A percentile compares a stretch with the other conserved stretches of the same genome.
Conservation (phyloP, 2,888 invertebrate species). For the Trissonchulus latispiculum region DNA sequence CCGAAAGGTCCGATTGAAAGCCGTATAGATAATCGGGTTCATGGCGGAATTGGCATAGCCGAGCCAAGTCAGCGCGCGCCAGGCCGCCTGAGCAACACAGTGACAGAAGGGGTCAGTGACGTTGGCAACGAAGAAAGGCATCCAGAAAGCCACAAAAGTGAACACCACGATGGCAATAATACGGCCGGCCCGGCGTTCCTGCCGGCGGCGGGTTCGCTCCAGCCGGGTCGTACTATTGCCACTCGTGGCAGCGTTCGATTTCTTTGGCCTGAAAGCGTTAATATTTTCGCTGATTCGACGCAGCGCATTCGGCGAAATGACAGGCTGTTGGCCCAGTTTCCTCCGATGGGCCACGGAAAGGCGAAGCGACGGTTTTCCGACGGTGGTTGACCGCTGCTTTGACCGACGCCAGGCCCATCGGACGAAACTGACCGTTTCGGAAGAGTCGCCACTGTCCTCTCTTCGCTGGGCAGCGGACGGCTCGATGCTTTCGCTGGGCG, state of each 20-base stretch:
- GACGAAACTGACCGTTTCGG: background rate
- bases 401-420: too few species aligned
- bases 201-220: slow-evolving; percentile 7
- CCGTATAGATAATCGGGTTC: slow-evolving; percentile 23
- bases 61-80: slow-evolving; percentile 7
- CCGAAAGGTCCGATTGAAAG: slow-evolving; percentile 20
- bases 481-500: background rate
- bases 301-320: background rate
- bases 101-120: background rate
- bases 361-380: too few species aligned
- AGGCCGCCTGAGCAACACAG: background rate
- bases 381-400: too few species aligned
- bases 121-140: slow-evolving; percentile 21
- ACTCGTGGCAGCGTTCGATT: background rate
- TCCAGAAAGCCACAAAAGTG: slow-evolving; percentile 20
- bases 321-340: background rate
- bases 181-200: slow-evolving; percentile 20
- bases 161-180: slow-evolving; percentile 20
- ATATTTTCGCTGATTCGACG: background rate
- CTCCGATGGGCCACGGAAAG: too few species aligned
- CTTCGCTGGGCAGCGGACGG: background rate
- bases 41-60: slow-evolving; percentile 22
- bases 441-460: too few species aligned
- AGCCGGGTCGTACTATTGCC: background rate
- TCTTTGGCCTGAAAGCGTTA: too few species aligned